phyloP scores from a whole-genome alignment of 2,113 vertebrate genomes.

The Peromyscus polionotus region DNA sequence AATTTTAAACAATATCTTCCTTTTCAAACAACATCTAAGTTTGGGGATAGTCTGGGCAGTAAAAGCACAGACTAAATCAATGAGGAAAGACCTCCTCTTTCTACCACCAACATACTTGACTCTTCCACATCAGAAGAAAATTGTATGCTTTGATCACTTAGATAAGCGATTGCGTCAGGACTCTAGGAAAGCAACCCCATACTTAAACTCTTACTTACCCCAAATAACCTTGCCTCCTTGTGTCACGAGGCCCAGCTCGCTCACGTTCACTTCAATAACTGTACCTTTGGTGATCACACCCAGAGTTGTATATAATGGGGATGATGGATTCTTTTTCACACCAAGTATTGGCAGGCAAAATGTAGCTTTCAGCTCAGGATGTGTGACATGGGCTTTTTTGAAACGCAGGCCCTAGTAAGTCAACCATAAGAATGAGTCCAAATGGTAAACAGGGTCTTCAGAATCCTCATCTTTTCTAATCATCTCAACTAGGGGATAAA shows the following conservation, averaged over 20 bases:
- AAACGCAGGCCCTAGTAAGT: constrained; percentile 94
- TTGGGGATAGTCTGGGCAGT: constrained; percentile 2
- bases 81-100: neutral
- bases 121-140: neutral
- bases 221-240: constrained; percentile 99
- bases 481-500: neutral
- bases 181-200: neutral
- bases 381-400: constrained; percentile 98
- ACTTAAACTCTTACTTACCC: constrained; percentile 90
- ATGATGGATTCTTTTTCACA: constrained; percentile 99
- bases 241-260: constrained; percentile 97
- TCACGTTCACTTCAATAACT: constrained; percentile 97
- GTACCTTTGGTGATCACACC: constrained; percentile 99
- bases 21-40: constrained; percentile 44
- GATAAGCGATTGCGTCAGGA: neutral
- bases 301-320: constrained; percentile 95
- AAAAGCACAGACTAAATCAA: constrained; percentile 46
- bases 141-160: neutral
- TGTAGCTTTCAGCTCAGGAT: constrained; percentile 98
- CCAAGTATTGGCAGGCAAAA: constrained; percentile 98
- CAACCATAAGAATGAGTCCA: constrained; percentile 49
- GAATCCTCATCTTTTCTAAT: neutral
- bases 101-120: neutral
- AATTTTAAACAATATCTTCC: constrained; percentile 22
- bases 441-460: neutral